Evolutionary conservation across 2,888 invertebrate genomes (phyloP), one percentile per base, ranked within the genome.

Genomic region (Falcaria lacertinaria): DNA sequence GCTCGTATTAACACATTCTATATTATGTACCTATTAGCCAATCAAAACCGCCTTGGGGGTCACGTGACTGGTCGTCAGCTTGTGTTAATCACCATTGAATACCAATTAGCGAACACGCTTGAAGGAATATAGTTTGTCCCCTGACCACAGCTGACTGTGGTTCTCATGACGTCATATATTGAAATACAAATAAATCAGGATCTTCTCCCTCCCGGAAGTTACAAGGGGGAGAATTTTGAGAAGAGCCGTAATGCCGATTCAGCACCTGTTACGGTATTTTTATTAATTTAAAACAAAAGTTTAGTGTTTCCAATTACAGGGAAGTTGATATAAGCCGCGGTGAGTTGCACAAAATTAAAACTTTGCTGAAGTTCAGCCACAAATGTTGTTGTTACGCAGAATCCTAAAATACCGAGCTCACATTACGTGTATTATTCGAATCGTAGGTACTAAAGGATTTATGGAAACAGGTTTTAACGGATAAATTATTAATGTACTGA

Each of bases 291-390:
- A 2, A 19, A 35, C 19, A 13, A 36, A 36, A 35, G 34, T 41
- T 19, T 28, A 15, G 15, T 28, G 16, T 39, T 44, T 36, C 43
- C 43, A 43, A 46, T 43, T 43, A 34, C 46, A 43, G 22, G 40
- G 43, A 41, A 43, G 42, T 43, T 46, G 42, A 40, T 43, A 41
- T 40, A 37, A 37, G 15, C 37, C 37, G 25, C 15, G 25, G 25
- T 28, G 25, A 15, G 25, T 41, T 34, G 34, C 25, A 41, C 25
- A 34, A 41, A 35, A 41, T 41, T 35, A 41, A 41, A 34, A 37
- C 37, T 37, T 37, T 37, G 14, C 22, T 14, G 15, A 25, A 37
- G 14, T 37, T 37, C 15, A 22, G 22, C 22, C 1, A 14, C 22
- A 37, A 37, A 37, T 15, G 14, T 37, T 37, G 37, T 37, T 37